Evolutionary conservation across 2,888 invertebrate species (phyloP).

Genomic region (Catocala fraxini): DNA sequence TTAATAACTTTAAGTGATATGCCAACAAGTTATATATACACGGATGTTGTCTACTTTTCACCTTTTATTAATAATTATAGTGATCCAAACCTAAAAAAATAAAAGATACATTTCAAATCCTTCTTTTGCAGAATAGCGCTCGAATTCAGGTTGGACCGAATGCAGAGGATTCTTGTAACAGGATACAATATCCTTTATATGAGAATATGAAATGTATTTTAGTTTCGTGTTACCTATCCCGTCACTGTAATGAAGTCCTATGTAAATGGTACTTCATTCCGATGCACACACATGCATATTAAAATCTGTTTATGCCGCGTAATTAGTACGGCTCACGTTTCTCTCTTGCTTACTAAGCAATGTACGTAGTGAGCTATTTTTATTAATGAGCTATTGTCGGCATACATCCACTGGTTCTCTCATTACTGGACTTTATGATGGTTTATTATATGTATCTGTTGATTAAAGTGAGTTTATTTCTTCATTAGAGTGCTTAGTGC

Average conservation of each 20-base stretch:
- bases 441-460: no score
- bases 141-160: conserved; percentile 61
- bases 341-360: conserved; percentile 20
- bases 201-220: conserved; percentile 59
- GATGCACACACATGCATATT: conserved; percentile 29
- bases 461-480: no score
- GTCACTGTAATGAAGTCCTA: conserved; percentile 33
- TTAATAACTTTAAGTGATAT: no score
- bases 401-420: neutral
- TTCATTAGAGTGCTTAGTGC: no score
- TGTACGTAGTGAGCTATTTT: conserved; percentile 5
- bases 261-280: conserved; percentile 39
- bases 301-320: conserved; percentile 34
- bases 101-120: no score
- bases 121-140: conserved; percentile 48
- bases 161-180: conserved; percentile 66
- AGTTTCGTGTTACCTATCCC: conserved; percentile 38
- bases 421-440: neutral
- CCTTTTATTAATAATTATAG: no score
- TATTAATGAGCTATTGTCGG: conserved; percentile 13
- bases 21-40: no score
- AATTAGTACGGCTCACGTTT: conserved; percentile 38
- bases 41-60: no score
- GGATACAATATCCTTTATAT: conserved; percentile 60
- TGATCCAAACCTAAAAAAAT: no score